Base-by-base conservation (phyloP, 2,888 invertebrate genomes). In the Nasonovia ribisnigri region DNA sequence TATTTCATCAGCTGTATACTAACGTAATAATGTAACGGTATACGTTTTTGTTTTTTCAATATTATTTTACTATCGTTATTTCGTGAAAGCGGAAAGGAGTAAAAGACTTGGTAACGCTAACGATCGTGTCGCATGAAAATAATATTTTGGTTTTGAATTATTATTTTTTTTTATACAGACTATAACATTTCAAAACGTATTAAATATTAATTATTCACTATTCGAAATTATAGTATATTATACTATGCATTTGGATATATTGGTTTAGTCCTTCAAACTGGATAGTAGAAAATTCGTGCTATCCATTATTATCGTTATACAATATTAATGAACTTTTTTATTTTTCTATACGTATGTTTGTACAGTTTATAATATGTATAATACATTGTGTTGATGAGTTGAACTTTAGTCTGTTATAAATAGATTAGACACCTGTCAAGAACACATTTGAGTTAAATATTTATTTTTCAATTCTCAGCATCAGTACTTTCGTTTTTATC, bases 381-480 rank as follows among this genome's bases (percentile, higher is more conserved):
- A 77, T 77, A 77, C 10, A 77, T 36, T 77, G 77, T 20, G 20
- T 77, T 20, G 77, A 77, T 77, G 77, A 20, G 36, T 36, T 3
- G 36, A 77, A 36, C 36, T 77, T 77, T 36, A 36, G 77, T 36
- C 20, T 36, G 20, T 24, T 77, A 36, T 36, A 77, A 20, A 20
- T 36, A 77, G 36, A 77, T 77, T 77, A 36, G 36, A 77, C 77
- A 77, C 77, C 36, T 77, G 77, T 77, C 77, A 77, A 77, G 77
- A 77, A 77, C 77, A 77, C 20, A 77, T 77, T 77, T 77, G n/a
- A 77, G 77, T 36, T 77, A 77, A 77, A 77, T 77, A 77, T 77
- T 77, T 77, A 77, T 36, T 77, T 36, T 77, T 77, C 6, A 77
- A 77, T 36, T 77, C 20, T 42, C 8, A 6, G 10, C 20, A 36